Evolutionary conservation across 2,113 vertebrate genomes (phyloP).

Genomic region (Epinephelus cyanopodus): DNA sequence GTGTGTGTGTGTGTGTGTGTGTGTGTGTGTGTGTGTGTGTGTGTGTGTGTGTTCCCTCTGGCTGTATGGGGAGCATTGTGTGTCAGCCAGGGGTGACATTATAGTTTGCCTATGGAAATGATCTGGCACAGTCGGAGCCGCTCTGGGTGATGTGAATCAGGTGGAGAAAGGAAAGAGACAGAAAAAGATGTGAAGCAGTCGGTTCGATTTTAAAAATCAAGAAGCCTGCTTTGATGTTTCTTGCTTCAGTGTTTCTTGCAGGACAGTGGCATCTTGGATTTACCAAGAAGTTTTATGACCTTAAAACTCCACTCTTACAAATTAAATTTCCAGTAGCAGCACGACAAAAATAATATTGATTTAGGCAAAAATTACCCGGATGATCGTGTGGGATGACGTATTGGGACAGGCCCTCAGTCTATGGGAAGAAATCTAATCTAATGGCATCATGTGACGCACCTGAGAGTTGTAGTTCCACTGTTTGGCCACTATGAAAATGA

Average conservation of each 20-base stretch:
- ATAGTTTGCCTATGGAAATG: constrained; percentile 51
- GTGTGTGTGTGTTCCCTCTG: constrained; percentile 12
- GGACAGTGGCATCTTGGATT: not conserved
- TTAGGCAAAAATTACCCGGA: too few species aligned
- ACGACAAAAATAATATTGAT: too few species aligned
- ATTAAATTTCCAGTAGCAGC: not conserved
- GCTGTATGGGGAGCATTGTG: not conserved
- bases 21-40: too few species aligned
- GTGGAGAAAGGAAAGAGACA: not conserved
- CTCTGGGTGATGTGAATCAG: not conserved
- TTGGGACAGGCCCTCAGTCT: too few species aligned
- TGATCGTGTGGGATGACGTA: too few species aligned
- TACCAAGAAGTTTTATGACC: not conserved
- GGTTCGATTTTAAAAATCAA: not conserved
- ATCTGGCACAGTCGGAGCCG: not conserved
- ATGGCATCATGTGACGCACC: too few species aligned
- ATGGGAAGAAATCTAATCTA: too few species aligned
- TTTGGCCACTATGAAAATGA: too few species aligned
- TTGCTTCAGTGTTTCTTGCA: not conserved
- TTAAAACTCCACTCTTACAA: not conserved
- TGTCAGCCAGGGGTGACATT: constrained; percentile 39
- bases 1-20: too few species aligned
- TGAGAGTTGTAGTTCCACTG: too few species aligned
- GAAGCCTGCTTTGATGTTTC: not conserved
- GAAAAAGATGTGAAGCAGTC: not conserved